Percentiles rank a stretch among this genome's conserved stretches.
Conservation (phyloP, 2,797 vertebrate genomes). For the Chelmon rostratus region DNA sequence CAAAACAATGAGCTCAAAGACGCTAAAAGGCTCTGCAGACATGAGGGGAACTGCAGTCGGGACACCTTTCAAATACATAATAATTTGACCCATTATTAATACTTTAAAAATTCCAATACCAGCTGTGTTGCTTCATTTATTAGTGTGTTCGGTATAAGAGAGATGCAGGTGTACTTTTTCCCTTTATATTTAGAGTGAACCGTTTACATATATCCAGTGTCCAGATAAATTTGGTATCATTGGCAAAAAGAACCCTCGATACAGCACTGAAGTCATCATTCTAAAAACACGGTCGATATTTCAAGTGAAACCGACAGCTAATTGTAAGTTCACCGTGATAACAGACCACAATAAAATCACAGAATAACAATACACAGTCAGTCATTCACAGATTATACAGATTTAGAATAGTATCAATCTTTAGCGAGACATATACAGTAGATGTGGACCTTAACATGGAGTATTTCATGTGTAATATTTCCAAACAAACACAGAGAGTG, state of each 20-base stretch:
- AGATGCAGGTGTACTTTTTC: background rate
- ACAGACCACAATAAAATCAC: slow-evolving; percentile 53
- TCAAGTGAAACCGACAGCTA: slow-evolving; percentile 31
- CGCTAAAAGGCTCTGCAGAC: background rate
- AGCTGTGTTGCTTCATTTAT: slow-evolving; percentile 11
- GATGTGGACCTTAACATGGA: slow-evolving; percentile 11
- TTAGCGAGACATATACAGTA: slow-evolving; percentile 29
- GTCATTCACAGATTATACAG: slow-evolving; percentile 52
- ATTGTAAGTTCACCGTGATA: slow-evolving; percentile 41
- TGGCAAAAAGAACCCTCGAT: slow-evolving; percentile 19
- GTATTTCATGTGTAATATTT: slow-evolving; percentile 14
- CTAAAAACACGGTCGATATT: slow-evolving; percentile 33
- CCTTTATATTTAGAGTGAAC: slow-evolving; percentile 21
- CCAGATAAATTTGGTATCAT: slow-evolving; percentile 21
- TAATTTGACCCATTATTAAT: background rate
- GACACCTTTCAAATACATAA: background rate
- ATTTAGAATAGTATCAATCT: slow-evolving; percentile 12
- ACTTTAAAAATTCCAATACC: background rate
- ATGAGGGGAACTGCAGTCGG: background rate
- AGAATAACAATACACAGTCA: slow-evolving; percentile 39
- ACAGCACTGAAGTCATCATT: slow-evolving; percentile 9
- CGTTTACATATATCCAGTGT: background rate
- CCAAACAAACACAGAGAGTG: slow-evolving; percentile 6
- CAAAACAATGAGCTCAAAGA: background rate
- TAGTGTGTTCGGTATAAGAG: slow-evolving; percentile 7